Conservation (phyloP, 1,140 invertebrate species). For the Idris sp. region DNA sequence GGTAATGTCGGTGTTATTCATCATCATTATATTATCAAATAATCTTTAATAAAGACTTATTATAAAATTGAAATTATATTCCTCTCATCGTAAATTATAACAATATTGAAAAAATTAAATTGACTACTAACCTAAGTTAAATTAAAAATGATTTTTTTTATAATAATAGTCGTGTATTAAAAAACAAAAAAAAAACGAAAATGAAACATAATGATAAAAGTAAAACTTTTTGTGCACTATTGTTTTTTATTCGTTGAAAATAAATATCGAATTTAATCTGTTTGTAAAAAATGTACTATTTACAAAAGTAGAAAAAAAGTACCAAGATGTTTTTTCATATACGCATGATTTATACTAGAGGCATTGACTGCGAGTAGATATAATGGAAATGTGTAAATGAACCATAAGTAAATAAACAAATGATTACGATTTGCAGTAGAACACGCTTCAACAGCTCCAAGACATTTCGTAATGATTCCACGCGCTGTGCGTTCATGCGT, state of each 20-base stretch:
- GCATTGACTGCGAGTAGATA: slow-evolving; percentile 53
- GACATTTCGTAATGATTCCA: slow-evolving; percentile 76
- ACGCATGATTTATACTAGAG: slow-evolving; percentile 34
- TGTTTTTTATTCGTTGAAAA: slow-evolving; percentile 22
- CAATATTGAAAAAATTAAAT: no score
- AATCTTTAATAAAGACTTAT: no score
- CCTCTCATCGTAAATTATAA: no score
- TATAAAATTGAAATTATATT: no score
- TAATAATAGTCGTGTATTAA: no score
- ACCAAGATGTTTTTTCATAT: slow-evolving; percentile 50
- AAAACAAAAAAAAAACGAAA: no score
- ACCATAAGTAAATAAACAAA: slow-evolving; percentile 63
- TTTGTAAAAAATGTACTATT: slow-evolving; percentile 25
- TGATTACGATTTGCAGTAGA: slow-evolving; percentile 55
- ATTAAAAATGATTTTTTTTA: no score
- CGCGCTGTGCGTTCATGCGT: slow-evolving; percentile 74
- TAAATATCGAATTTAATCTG: slow-evolving; percentile 15
- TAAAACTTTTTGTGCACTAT: slow-evolving; percentile 41
- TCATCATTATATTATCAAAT: no score
- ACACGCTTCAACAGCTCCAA: slow-evolving; percentile 59
- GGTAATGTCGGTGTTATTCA: no score
- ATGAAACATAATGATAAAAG: slow-evolving; percentile 20
- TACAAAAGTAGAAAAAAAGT: slow-evolving; percentile 21
- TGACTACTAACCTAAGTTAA: no score
- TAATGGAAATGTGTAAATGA: slow-evolving; percentile 63